Evolutionary conservation across 2,113 vertebrate genomes (phyloP), one percentile per base, ranked within the genome.

Genomic region (Micromys minutus): DNA sequence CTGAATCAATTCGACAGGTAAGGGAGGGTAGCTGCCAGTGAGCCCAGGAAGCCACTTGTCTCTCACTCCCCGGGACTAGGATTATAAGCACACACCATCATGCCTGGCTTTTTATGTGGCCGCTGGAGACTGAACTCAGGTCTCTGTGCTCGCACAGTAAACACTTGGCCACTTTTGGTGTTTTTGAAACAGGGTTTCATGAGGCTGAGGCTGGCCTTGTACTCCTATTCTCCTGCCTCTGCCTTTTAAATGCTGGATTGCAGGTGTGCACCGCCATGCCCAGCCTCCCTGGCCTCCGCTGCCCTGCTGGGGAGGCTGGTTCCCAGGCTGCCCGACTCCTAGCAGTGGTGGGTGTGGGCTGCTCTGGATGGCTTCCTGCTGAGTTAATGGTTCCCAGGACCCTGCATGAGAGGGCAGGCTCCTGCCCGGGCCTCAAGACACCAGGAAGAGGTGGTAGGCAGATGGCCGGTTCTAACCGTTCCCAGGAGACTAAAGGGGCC

Each of bases 381-480:
- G 4, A 71, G 96, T 95, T 96, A 95, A 94, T 87, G 75, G 91
- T 21, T 97, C 90, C 83, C 94, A 61, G 94, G 45, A 71, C 71
- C 59, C 31, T 5, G 67, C 22, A 45, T 17, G 65, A 61, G 89
- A 88, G 61, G 59, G 77, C 69, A 42, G 74, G 24, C 36, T 11
- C 13, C 52, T 71, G 6, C 5, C 29, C 26, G 47, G 47, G n/a
- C 11, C 65, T 69, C 47, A 52, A 85, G 59, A 85, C 36, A 39
- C 42, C 16, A 10, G 2, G 24, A 0, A 24, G 12, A 47, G 9
- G n/a, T 15, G 19, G 55, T 21, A 9, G 69, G 95, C 91, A 96
- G 88, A 1, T 79, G 97, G 96, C 94, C 17, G 74, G 94, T 95
- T 97, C 96, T 94, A 95, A 94, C 94, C 92, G 45, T 52, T 75